Base-by-base conservation (phyloP, 2,888 invertebrate species). In the Xanthorhoe designata region DNA sequence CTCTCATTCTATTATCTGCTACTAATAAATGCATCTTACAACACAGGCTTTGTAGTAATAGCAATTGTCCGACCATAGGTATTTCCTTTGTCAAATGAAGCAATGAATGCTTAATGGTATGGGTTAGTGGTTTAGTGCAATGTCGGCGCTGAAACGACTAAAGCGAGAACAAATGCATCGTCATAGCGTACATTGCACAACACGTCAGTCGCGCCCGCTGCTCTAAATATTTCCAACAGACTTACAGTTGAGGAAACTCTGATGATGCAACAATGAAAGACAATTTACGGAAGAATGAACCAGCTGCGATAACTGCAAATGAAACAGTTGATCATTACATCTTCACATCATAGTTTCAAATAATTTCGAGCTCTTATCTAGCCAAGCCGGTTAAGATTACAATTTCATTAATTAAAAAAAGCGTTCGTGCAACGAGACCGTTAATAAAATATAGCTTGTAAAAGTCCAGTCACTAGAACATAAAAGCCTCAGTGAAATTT, bases 351-450 rank as follows among this genome's bases (percentile, higher is more conserved):
- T 62, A 64, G 68, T 61, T 65, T 68, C 52, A 71, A 68, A 68
- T 75, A 68, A 73, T 68, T 70, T 72, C 51, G 61, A 73, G 70
- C 67, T 70, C 63, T n/a, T 63, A 73, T 71, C 45, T 64, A 69
- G 57, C 58, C 2, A 3, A 24, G 69, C 66, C 68, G 78, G 77
- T 72, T 66, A 73, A 71, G 75, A 78, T 81, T 78, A 74, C 82
- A 82, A 84, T 84, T 83, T 78, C 64, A 72, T 79, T 85, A 81
- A 86, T 84, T 84, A 82, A 82, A 84, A 60, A 78, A 82, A 78
- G n/a, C 70, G 75, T 81, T 80, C 79, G 77, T 82, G 79, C 75
- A 74, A 69, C 69, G 71, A 63, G 73, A 76, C 75, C 79, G 77
- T 81, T 81, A 80, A 76, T 75, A 72, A 78, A 78, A 77, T 76